phyloP scores from a whole-genome alignment of 2,797 vertebrate genomes.

The Bradypodion ventrale region DNA sequence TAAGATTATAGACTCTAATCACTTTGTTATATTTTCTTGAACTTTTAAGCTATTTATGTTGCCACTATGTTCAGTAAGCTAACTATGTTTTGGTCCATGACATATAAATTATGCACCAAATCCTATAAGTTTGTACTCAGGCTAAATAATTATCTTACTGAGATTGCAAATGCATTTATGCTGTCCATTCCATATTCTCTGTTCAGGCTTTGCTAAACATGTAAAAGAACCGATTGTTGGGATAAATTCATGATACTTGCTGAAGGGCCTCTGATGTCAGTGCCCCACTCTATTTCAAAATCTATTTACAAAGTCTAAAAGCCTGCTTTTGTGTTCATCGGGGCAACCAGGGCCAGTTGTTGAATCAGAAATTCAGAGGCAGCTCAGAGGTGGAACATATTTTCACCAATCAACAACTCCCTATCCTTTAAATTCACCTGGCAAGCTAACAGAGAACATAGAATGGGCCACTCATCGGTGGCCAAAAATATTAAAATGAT shows the following conservation, averaged over 20 bases:
- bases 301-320: slow-evolving; percentile 57
- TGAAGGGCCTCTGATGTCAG: not conserved
- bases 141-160: slow-evolving; percentile 40
- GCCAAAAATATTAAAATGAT: slow-evolving; percentile 27
- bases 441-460: slow-evolving; percentile 2
- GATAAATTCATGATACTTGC: slow-evolving; percentile 41
- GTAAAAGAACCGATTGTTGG: slow-evolving; percentile 61
- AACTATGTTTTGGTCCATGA: no score
- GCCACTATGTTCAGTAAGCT: not conserved
- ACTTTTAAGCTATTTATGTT: not conserved
- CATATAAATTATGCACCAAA: not conserved
- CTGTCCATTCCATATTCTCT: slow-evolving; percentile 50
- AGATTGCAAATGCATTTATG: slow-evolving; percentile 50
- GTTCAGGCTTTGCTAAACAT: slow-evolving; percentile 28
- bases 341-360: slow-evolving; percentile 35
- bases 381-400: slow-evolving; percentile 47
- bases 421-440: slow-evolving; percentile 18
- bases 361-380: slow-evolving; percentile 50
- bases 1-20: not conserved
- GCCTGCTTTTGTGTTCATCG: slow-evolving; percentile 36
- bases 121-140: not conserved
- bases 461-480: slow-evolving; percentile 7
- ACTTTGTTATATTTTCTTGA: slow-evolving; percentile 13
- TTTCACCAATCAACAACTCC: slow-evolving; percentile 26
- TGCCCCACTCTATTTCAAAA: slow-evolving; percentile 48